Evolutionary conservation across 1,140 invertebrate genomes (phyloP).

Genomic region (Aphis gossypii): DNA sequence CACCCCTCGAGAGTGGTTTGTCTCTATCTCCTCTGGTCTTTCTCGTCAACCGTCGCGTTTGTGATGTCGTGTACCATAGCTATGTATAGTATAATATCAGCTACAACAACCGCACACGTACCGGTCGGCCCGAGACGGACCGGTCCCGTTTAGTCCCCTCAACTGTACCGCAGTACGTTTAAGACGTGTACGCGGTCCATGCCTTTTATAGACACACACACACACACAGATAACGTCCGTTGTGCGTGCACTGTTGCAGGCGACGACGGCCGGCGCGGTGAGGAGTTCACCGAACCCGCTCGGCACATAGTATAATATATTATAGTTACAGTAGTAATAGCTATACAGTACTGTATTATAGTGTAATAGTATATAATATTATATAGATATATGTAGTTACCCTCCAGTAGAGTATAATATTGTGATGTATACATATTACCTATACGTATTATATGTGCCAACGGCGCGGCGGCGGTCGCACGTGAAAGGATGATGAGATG

Average conservation of each 20-base stretch:
- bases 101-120: too few species aligned
- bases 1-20: neutral
- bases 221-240: neutral
- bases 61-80: neutral
- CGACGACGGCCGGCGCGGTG: neutral
- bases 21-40: neutral
- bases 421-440: neutral
- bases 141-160: slow-evolving; percentile 32
- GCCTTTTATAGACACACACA: slow-evolving; percentile 31
- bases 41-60: slow-evolving; percentile 3
- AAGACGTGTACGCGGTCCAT: neutral
- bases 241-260: neutral
- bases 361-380: neutral
- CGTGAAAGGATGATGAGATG: neutral
- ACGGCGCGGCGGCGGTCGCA: neutral
- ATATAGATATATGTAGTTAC: neutral
- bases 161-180: neutral
- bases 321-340: neutral
- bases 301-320: neutral
- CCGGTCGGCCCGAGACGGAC: neutral
- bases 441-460: neutral
- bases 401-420: neutral
- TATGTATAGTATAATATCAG: neutral
- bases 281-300: slow-evolving; percentile 34
- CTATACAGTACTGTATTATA: neutral